A percentile compares a stretch with the other conserved stretches of the same genome.
Evolutionary conservation across 2,113 vertebrate species (phyloP).

Genomic region (Peromyscus leucopus): DNA sequence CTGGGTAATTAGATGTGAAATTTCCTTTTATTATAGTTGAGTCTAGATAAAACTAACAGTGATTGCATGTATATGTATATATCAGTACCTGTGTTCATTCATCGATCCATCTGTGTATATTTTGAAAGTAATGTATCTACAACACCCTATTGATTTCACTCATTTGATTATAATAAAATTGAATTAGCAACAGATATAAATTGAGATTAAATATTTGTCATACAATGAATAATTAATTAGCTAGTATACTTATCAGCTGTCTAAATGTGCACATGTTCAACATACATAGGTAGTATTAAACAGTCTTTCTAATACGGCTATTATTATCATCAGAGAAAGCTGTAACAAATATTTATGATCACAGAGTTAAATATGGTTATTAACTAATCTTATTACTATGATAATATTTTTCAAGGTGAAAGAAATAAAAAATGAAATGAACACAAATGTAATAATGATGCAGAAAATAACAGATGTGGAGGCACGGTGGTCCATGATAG

Average conservation of each 20-base stretch:
- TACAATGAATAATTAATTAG: neutral
- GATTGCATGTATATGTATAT: neutral
- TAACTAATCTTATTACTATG: neutral
- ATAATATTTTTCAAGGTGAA: neutral
- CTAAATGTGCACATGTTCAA: neutral
- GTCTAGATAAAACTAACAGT: constrained; percentile 53
- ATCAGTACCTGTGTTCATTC: neutral
- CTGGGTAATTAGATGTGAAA: constrained; percentile 38
- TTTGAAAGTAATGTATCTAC: neutral
- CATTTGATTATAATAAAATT: neutral
- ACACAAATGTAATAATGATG: neutral
- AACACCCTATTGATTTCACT: neutral
- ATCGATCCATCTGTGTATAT: neutral
- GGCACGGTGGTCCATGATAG: neutral
- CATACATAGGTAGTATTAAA: neutral
- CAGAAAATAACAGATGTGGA: neutral
- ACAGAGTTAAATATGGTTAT: neutral
- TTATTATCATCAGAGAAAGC: neutral
- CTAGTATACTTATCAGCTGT: neutral
- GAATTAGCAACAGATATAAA: neutral
- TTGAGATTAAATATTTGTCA: neutral
- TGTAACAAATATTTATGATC: neutral
- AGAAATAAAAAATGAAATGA: neutral
- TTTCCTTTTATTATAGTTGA: constrained; percentile 59
- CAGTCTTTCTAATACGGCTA: neutral